A percentile compares a stretch with the other conserved stretches of the same genome.
These are phyloP conservation scores for Archips crataeganus DNA, from an alignment of 2,888 invertebrate species.

Conservation along the genomic window DNA sequence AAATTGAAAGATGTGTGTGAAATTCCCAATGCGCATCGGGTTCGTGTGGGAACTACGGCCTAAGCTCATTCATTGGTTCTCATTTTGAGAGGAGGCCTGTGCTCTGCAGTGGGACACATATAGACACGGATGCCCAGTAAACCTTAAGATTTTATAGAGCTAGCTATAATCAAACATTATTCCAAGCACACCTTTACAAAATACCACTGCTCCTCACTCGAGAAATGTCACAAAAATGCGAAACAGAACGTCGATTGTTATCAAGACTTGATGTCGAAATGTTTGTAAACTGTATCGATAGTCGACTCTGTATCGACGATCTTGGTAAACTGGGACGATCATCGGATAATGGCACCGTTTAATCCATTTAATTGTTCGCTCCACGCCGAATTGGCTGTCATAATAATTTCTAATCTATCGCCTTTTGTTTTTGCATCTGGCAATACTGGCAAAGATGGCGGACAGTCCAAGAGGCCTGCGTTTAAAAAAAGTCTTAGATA, in stretches of 20 bases:
- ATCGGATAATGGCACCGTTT: slow-evolving; percentile 48
- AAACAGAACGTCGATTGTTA: slow-evolving; percentile 59
- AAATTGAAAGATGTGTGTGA: too few species aligned
- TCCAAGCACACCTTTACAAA: slow-evolving; percentile 21
- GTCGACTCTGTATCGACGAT: slow-evolving; percentile 52
- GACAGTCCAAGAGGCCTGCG: neutral
- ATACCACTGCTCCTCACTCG: slow-evolving; percentile 11
- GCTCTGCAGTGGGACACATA: too few species aligned
- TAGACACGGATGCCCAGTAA: too few species aligned
- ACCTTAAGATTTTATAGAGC: too few species aligned
- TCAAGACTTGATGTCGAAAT: slow-evolving; percentile 77
- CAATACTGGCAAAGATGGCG: slow-evolving; percentile 12
- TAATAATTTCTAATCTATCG: slow-evolving; percentile 40
- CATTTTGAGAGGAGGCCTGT: too few species aligned
- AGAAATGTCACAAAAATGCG: slow-evolving; percentile 36
- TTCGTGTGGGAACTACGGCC: too few species aligned
- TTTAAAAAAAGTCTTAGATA: too few species aligned
- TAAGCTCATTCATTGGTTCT: too few species aligned
- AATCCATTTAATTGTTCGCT: slow-evolving; percentile 46
- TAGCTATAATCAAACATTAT: too few species aligned
- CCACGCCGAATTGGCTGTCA: slow-evolving; percentile 42
- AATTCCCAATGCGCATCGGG: too few species aligned
- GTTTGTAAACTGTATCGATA: slow-evolving; percentile 79
- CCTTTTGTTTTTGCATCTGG: slow-evolving; percentile 40
- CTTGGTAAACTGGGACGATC: slow-evolving; percentile 61